Evolutionary conservation across 2,888 invertebrate genomes (phyloP).

Genomic region (Nasonia oneida): DNA sequence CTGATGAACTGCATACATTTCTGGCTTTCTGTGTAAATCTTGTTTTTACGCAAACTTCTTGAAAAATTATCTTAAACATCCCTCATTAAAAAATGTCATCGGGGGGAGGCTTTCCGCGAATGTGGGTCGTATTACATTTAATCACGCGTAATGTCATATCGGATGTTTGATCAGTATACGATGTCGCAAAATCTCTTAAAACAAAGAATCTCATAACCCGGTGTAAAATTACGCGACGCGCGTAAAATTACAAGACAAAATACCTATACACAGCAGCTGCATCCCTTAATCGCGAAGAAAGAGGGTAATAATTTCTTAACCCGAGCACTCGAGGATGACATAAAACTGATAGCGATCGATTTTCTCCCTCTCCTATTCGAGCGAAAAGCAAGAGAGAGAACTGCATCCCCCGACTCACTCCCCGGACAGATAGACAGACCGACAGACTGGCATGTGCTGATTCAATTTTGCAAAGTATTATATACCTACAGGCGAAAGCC

Average conservation of each 20-base stretch:
- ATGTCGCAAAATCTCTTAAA: no score
- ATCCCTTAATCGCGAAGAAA: neutral
- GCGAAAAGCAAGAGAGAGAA: neutral
- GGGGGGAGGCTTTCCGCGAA: no score
- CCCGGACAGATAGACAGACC: neutral
- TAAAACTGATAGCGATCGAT: constrained; percentile 46
- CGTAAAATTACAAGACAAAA: neutral
- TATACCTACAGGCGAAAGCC: constrained; percentile 7
- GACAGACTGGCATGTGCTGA: constrained; percentile 14
- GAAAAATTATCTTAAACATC: no score
- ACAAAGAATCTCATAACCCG: no score
- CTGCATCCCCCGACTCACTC: neutral
- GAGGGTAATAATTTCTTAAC: neutral
- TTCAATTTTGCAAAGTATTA: constrained; percentile 48
- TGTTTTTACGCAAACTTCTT: no score
- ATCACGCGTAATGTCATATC: no score
- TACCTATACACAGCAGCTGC: neutral
- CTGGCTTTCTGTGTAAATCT: no score
- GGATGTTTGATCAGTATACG: no score
- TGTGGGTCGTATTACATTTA: no score
- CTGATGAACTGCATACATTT: no score
- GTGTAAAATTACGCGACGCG: no score
- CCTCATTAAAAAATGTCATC: no score
- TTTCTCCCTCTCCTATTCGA: neutral
- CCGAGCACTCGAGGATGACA: constrained; percentile 2